Base-by-base conservation (phyloP, 2,113 vertebrate genomes). In the Origma solitaria region DNA sequence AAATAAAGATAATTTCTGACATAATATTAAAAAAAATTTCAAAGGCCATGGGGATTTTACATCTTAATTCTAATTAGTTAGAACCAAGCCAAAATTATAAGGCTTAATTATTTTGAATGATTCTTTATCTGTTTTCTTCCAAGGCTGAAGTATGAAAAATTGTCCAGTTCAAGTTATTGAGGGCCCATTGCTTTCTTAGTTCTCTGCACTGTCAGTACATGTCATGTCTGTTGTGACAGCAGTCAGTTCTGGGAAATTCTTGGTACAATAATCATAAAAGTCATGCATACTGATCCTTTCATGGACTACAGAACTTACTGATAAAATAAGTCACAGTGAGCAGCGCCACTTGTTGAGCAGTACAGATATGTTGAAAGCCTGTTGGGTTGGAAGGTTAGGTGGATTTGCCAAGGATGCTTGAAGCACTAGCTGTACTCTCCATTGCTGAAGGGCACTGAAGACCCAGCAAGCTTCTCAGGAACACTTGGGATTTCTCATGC, bases 41-140 rank as follows among this genome's bases (percentile, higher is more conserved):
- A 80, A 72, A 80, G 25, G 31, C 72, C 3, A 0, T 35, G 50
- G 33, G 50, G 60, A 91, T 86, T 81, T 76, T 54, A 62, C 82
- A 27, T 87, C 58, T 90, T 80, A 79, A 93, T 93, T 88, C 76
- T 84, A 84, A 72, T 91, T 91, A 93, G 89, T 81, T 90, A 88
- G 91, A 89, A 38, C 6, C 9, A 91, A 77, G 35, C 24, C 13
- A 76, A 87, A 91, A 80, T 88, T 54, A 83, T 31, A 61, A 82
- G 45, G 62, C 49, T 88, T 90, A 82, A 80, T 82, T 94, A 73
- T 80, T 87, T 76, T 72, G 16, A 85, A 71, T 65, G 0, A 62
- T 40, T 49, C 51, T 94, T 83, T 44, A 25, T 81, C 47, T 75
- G 24, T 56, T 90, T 88, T 78, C 6, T 69, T 87, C 33, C 31